Evolutionary conservation across 1,140 invertebrate species (phyloP).

Genomic region (Platorchestia sp.): DNA sequence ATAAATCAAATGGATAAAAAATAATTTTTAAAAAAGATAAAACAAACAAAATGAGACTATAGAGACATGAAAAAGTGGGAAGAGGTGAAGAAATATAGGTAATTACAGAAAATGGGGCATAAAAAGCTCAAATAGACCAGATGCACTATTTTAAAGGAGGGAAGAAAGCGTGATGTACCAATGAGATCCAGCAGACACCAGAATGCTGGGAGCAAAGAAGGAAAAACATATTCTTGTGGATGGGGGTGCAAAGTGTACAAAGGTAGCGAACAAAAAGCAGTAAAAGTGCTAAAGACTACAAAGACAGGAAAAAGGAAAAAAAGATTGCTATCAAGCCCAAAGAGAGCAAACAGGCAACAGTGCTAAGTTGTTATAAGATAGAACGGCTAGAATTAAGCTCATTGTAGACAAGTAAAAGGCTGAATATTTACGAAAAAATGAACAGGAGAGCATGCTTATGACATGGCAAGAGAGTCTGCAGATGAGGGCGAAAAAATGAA

Average conservation of each 20-base stretch:
- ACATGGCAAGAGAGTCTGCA: background rate
- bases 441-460: background rate
- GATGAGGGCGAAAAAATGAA: background rate
- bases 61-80: background rate
- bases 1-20: background rate
- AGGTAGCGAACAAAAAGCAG: background rate
- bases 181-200: too few species aligned
- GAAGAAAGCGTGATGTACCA: too few species aligned
- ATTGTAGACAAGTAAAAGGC: background rate
- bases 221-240: background rate
- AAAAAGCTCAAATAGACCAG: too few species aligned
- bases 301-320: too few species aligned
- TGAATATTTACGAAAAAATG: background rate
- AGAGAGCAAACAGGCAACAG: background rate
- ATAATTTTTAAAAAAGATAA: background rate
- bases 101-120: background rate
- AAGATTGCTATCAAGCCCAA: background rate
- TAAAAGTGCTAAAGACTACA: background rate
- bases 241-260: background rate
- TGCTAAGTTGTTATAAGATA: background rate
- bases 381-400: background rate
- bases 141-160: too few species aligned
- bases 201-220: background rate
- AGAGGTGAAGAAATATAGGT: background rate
- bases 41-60: background rate